Percentiles rank a stretch among this genome's conserved stretches.
Conservation (phyloP, 2,113 vertebrate species). For the Fulmarus glacialis region DNA sequence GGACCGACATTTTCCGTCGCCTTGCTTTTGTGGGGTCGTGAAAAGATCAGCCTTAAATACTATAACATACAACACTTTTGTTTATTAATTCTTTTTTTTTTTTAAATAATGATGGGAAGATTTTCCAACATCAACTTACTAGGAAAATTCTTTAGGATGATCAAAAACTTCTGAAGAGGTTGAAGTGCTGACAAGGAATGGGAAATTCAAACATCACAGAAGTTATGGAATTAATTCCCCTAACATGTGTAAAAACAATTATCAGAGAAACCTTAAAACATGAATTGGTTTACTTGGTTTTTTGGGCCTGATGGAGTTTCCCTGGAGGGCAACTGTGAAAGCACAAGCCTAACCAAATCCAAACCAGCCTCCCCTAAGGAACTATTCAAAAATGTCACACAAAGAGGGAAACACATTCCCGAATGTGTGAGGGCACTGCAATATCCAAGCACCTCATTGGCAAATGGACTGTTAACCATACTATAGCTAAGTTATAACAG, state of each 20-base stretch:
- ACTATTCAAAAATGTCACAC: background rate
- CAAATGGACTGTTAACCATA: background rate
- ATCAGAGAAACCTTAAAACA: background rate
- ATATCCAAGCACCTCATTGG: background rate
- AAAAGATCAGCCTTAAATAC: background rate
- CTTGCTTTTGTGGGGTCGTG: background rate
- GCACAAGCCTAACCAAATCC: background rate
- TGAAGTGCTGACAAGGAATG: background rate
- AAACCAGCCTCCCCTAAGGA: background rate
- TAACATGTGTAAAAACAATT: background rate
- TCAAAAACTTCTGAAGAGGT: background rate
- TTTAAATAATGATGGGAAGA: background rate
- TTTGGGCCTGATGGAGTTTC: background rate
- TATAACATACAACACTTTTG: background rate
- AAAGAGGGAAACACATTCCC: background rate
- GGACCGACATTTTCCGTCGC: background rate
- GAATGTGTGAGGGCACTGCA: background rate
- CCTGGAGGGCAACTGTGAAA: background rate
- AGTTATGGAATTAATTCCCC: background rate
- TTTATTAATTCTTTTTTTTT: background rate
- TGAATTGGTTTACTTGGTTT: background rate
- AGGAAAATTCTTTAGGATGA: background rate
- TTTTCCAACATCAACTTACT: background rate
- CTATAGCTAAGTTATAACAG: background rate
- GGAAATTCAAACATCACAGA: background rate